Evolutionary conservation across 2,797 vertebrate species (phyloP).

Genomic region (Petrocephalus schoutedeni): DNA sequence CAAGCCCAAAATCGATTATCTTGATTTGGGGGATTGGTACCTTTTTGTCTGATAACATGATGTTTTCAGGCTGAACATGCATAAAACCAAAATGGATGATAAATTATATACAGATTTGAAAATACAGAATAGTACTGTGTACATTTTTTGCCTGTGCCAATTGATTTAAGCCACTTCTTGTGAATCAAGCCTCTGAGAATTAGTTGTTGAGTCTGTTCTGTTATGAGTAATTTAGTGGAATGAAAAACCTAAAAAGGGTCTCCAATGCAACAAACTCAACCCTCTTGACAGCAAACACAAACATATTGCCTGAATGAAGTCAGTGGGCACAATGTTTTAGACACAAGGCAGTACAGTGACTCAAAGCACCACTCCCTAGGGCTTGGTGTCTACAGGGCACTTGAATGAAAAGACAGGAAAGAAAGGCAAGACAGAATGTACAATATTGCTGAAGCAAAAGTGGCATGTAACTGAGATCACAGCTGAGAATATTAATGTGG

Average conservation of each 20-base stretch:
- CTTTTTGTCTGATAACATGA: constrained; percentile 67
- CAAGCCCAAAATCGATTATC: constrained; percentile 72
- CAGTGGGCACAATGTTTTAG: not conserved
- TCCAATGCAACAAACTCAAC: not conserved
- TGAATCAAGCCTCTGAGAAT: not conserved
- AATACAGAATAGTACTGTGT: not conserved
- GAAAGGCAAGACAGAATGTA: not conserved
- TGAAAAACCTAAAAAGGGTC: not conserved
- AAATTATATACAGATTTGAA: not conserved
- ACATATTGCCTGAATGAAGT: not conserved
- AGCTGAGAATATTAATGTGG: not conserved
- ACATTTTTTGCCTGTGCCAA: not conserved
- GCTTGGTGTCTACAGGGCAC: not conserved
- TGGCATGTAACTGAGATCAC: not conserved
- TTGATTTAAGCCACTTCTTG: not conserved
- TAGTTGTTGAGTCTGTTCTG: not conserved
- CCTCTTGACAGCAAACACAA: not conserved
- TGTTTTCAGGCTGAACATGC: constrained; percentile 67
- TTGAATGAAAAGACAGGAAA: not conserved
- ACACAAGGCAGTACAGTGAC: not conserved
- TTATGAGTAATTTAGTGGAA: not conserved
- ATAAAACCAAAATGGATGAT: not conserved
- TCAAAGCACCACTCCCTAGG: not conserved
- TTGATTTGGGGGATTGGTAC: constrained; percentile 58
- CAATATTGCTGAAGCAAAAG: not conserved